Evolutionary conservation across 2,797 vertebrate species (phyloP).

Genomic region (Poeciliopsis gracilis): DNA sequence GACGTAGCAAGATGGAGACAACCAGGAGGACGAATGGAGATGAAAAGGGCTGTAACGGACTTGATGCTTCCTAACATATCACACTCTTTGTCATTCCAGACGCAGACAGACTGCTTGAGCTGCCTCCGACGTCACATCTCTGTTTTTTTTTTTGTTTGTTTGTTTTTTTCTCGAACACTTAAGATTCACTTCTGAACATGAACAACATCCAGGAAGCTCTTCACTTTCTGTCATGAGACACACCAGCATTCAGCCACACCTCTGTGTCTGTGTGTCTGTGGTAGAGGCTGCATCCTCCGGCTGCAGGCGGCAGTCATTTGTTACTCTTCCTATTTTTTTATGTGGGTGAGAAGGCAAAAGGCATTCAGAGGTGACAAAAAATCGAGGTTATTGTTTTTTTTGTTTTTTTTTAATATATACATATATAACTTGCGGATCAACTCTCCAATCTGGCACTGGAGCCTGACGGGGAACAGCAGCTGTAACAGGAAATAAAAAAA

Average conservation of each 20-base stretch:
- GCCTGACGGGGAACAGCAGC: constrained; percentile 2
- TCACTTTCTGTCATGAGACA: constrained; percentile 14
- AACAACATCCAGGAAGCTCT: not conserved
- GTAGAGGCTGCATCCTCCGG: constrained; percentile 36
- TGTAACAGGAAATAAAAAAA: constrained; percentile 1
- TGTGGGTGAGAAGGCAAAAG: constrained; percentile 13
- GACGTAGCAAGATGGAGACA: not conserved
- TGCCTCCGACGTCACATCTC: constrained; percentile 16
- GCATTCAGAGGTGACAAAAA: constrained; percentile 26
- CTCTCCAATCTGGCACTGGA: not conserved
- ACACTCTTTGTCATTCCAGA: constrained; percentile 63
- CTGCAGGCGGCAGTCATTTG: constrained; percentile 5
- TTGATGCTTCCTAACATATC: constrained; percentile 52
- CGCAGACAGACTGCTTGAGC: constrained; percentile 35
- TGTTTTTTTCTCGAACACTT: constrained; percentile 31
- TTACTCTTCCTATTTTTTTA: constrained; percentile 34
- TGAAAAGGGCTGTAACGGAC: constrained; percentile 26
- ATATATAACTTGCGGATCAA: not conserved
- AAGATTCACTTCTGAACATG: constrained; percentile 8
- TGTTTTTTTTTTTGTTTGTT: no score
- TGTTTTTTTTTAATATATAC: not conserved
- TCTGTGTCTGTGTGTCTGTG: constrained; percentile 26
- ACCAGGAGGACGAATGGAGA: not conserved
- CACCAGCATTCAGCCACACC: constrained; percentile 54
- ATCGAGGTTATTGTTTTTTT: constrained; percentile 22